Base-by-base conservation (phyloP, 1,140 invertebrate species). In the Anagrus nilaparvatae region DNA sequence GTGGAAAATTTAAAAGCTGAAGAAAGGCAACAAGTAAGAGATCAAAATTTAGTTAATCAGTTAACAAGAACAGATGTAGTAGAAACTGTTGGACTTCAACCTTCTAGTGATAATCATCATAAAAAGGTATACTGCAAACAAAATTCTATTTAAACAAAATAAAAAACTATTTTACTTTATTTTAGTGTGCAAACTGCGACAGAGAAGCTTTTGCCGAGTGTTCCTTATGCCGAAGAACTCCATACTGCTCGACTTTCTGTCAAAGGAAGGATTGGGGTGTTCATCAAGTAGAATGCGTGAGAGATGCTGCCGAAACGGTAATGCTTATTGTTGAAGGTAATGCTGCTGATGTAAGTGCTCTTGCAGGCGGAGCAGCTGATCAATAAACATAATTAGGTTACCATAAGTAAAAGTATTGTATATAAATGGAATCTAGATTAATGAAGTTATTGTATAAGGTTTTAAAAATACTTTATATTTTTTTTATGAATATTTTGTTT, bases 201-300 rank as follows among this genome's bases (percentile, higher is more conserved):
- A 71, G 85, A 42, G 85, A 88, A 58, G 85, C 86, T 4, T 76
- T 82, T 40, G 82, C 84, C 0, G 85, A 89, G 58, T 90, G 87
- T 62, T 88, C 85, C 0, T 61, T 88, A 20, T 90, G 87, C 56
- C 73, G 85, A 30, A 72, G 82, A 37, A 87, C 84, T 3, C 84
- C 83, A 21, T 90, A 90, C 53, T 90, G 87, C 59, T 87, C 85
- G 3, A 83, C 81, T 12, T 89, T 86, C 60, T 90, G 86, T 61
- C 86, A 90, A 62, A 74, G 82, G 34, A 88, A 88, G 65, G 86
- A 90, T 63, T 90, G 86, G 86, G 75, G 73, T 17, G 74, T 77
- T 18, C 86, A 90, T 64, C 84, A 88, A 59, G 80, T 87, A 27
- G 84, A 88, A 58, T 90, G 86, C 62, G 78, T 84, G 17, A 70